Evolutionary conservation across 2,797 vertebrate species (phyloP), one percentile per base, ranked within the genome.

Genomic region (Clarias platycephalus): DNA sequence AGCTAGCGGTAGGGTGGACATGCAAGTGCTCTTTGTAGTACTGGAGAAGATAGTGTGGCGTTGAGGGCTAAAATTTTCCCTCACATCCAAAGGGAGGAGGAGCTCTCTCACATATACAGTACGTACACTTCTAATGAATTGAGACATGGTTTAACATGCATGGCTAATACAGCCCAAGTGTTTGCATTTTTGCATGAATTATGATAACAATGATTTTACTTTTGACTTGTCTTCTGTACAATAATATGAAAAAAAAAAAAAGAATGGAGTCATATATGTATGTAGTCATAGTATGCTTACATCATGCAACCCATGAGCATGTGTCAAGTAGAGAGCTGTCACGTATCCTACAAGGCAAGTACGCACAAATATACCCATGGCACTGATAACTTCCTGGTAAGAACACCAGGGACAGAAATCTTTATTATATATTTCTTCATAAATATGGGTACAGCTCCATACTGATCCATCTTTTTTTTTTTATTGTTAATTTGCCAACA

Each of bases 1-100:
- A 93, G 92, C 93, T 84, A 86, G 80, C 34, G 53, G 89, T 91
- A 92, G 93, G 93, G 93, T 94, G 95, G 95, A 94, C 94, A 94
- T 87, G 80, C 85, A 72, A 57, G 58, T 20, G 66, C 81, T 87
- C 82, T 88, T 89, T 88, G 88, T 88, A 87, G 85, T 84, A 80
- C 84, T 70, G 79, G 79, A 77, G 78, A 67, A 75, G 75, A 83
- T 85, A 72, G 49, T 82, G 85, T 83, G 85, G 67, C 77, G 74
- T 82, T 85, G 49, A 66, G 63, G 58, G 68, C 84, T 74, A 71
- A 83, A 72, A 72, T 72, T 86, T 74, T 81, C 70, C 74, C 83
- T 81, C 60, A 22, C 57, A 83, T 76, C 63, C 74, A 70, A 82
- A 57, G 83, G 72, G 60, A 66, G 49, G 34, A 78, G 26, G 34